Base-by-base conservation (phyloP, 2,888 invertebrate genomes). In the Pardosa pseudoannulata region DNA sequence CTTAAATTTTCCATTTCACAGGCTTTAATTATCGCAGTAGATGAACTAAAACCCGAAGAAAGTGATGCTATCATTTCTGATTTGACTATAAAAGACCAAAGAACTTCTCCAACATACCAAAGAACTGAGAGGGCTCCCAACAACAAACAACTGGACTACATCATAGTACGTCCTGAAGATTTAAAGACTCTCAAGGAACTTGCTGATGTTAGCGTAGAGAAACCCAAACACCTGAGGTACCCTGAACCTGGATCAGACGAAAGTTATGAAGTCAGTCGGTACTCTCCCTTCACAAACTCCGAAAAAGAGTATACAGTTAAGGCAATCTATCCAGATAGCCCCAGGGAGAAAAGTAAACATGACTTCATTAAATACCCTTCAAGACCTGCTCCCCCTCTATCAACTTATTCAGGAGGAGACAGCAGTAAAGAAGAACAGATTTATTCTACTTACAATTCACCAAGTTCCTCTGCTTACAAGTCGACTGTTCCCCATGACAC, bases 11-110 rank as follows among this genome's bases (percentile, higher is more conserved):
- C n/a, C n/a, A n/a, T n/a, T n/a, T 76, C 78, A 29, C 28, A 85
- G 85, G 46, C 85, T 13, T 32, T 85, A 19, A 85, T 85, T 27
- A 85, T 85, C n/a, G 1, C 68, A 27, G 27, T 85, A 28, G 79
- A 85, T 74, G 85, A 85, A 68, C 23, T 56, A 41, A 73, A 78
- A 2, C 78, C 79, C 16, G 79, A 79, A 70, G 32, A 85, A 41
- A 85, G 78, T 27, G 56, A 78, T 41, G 85, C 72, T 23, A 29
- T 85, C 1, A 67, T 85, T 39, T 73, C 78, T 2, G 79, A 85
- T 41, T 79, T 85, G 56, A 56, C 50, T 29, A 41, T 68, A 9
- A 67, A 85, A 13, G 85, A 78, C 9, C 78, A 79, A 27, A 11
- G 67, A 0, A 23, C 41, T 23, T 19, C 46, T 0, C 73, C 78